phyloP scores from a whole-genome alignment of 2,113 vertebrate species.

The Zapornia atra region DNA sequence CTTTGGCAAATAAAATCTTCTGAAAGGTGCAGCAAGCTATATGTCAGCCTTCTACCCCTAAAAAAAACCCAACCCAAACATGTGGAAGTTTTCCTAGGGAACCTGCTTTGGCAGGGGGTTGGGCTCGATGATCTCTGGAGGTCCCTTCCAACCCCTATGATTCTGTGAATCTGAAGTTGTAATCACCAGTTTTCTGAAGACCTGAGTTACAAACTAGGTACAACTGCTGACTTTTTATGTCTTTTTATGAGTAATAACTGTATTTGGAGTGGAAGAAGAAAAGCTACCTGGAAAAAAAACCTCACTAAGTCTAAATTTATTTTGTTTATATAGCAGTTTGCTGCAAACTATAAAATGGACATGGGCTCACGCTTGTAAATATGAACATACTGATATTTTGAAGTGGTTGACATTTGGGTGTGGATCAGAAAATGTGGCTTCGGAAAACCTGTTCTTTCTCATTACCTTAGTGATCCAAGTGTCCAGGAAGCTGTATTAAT shows the following conservation, averaged over 20 bases:
- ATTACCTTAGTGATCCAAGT: background rate
- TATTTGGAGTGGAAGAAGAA: background rate
- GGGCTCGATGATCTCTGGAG: too few species aligned
- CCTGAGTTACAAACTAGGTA: background rate
- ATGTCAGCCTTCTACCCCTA: background rate
- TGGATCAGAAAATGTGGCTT: background rate
- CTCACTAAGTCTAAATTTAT: background rate
- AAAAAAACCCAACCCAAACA: background rate
- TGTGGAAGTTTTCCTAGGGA: background rate
- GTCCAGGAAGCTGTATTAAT: background rate
- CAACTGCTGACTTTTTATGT: background rate
- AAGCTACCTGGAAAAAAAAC: background rate
- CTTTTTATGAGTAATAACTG: background rate
- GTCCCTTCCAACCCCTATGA: too few species aligned
- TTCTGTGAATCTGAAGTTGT: too few species aligned
- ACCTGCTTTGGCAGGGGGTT: too few species aligned
- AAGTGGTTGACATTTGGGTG: background rate
- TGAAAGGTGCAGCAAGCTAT: background rate
- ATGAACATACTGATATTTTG: background rate
- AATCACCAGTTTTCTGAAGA: background rate
- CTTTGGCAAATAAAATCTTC: background rate
- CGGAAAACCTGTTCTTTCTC: background rate
- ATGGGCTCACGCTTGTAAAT: background rate
- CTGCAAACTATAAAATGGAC: background rate
- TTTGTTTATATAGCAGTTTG: background rate